A percentile compares a stretch with the other conserved stretches of the same genome.
phyloP scores from a whole-genome alignment of 2,888 invertebrate genomes.

The Liposcelis brunnea region DNA sequence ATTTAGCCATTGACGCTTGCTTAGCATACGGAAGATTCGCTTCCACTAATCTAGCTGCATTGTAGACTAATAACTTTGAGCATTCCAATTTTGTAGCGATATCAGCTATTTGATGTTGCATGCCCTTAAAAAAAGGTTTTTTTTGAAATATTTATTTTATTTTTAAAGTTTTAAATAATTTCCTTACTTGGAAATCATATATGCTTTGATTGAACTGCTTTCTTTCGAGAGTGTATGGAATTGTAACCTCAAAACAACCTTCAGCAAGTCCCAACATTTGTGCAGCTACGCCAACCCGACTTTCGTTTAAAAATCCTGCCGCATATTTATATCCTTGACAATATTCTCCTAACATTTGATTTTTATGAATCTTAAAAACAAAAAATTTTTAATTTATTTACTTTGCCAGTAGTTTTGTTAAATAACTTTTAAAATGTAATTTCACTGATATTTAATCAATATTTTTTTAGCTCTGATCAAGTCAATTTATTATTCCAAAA shows the following conservation, averaged over 20 bases:
- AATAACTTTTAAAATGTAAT: too few species aligned
- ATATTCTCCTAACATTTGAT: constrained; percentile 63
- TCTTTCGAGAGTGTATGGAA: constrained; percentile 81
- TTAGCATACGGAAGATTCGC: constrained; percentile 65
- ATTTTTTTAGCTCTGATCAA: too few species aligned
- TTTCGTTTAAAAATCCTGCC: constrained; percentile 85
- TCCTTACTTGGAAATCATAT: constrained; percentile 74
- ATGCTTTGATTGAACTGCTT: constrained; percentile 83
- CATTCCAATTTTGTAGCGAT: constrained; percentile 74
- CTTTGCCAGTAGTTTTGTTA: too few species aligned
- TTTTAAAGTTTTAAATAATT: too few species aligned
- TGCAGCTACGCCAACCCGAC: constrained; percentile 68
- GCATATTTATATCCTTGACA: constrained; percentile 93
- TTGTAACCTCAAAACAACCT: constrained; percentile 81
- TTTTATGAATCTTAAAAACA: constrained; percentile 43
- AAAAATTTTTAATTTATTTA: too few species aligned
- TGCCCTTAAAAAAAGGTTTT: too few species aligned
- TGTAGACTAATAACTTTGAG: constrained; percentile 76
- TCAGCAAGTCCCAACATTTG: constrained; percentile 90
- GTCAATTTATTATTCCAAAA: too few species aligned
- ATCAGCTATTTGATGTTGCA: constrained; percentile 87
- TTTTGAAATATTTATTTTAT: too few species aligned
- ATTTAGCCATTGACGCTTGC: constrained; percentile 92
- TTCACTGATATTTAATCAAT: too few species aligned
- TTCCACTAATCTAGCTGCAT: constrained; percentile 80